These are phyloP conservation scores for Brachyopa scutellaris DNA, from an alignment of 2,888 invertebrate species.

Conservation along the genomic window DNA sequence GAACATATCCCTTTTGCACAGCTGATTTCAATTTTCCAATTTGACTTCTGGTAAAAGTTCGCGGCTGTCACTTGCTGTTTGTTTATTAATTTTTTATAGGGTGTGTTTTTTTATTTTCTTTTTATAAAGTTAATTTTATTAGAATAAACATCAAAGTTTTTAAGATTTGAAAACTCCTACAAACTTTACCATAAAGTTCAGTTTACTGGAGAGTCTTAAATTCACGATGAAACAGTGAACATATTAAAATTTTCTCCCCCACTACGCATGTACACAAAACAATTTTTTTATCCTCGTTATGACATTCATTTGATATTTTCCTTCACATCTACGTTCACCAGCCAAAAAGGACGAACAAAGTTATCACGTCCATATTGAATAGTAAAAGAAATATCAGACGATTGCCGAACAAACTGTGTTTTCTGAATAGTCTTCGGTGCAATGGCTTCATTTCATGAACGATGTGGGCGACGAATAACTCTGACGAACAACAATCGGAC, in stretches of 20 bases:
- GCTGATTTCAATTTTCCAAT: slow-evolving; percentile 5
- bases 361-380: neutral
- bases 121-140: neutral
- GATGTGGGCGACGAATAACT: slow-evolving; percentile 92
- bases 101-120: neutral
- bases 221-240: neutral
- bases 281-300: slow-evolving; percentile 38
- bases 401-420: slow-evolving; percentile 16
- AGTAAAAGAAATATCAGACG: neutral
- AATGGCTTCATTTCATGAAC: slow-evolving; percentile 86
- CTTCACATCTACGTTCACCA: slow-evolving; percentile 12
- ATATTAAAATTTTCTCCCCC: neutral
- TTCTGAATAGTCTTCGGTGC: neutral
- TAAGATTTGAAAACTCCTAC: neutral
- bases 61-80: slow-evolving; percentile 15
- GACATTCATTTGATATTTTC: slow-evolving; percentile 60
- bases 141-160: neutral
- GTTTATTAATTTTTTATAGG: slow-evolving; percentile 37
- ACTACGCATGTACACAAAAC: slow-evolving; percentile 64
- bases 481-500: slow-evolving; percentile 92
- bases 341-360: slow-evolving; percentile 49
- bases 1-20: neutral
- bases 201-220: neutral
- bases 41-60: neutral
- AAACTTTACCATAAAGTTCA: neutral